phyloP scores from a whole-genome alignment of 2,888 invertebrate species.

The Coleophora deauratella region DNA sequence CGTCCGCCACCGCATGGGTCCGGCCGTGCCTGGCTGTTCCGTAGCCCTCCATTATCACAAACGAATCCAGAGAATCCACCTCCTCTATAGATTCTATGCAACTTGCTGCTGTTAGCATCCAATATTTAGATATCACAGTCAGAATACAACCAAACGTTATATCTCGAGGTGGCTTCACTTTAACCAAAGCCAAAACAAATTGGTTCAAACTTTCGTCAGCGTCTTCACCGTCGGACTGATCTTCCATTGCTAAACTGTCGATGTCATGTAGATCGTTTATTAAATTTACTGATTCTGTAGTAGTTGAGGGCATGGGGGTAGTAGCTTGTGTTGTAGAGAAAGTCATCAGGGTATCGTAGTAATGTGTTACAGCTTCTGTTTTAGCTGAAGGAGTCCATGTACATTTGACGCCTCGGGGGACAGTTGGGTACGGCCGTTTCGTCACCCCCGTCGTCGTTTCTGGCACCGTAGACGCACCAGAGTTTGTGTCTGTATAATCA shows the following conservation, averaged over 20 bases:
- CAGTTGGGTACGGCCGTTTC: slow-evolving; percentile 5
- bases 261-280: slow-evolving; percentile 7
- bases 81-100: slow-evolving; percentile 54
- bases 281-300: neutral
- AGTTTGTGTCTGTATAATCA: no score
- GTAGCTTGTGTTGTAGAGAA: no score
- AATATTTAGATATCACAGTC: slow-evolving; percentile 37
- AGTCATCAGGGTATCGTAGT: neutral
- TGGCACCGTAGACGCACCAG: no score
- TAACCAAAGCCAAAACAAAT: slow-evolving; percentile 42
- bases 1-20: slow-evolving; percentile 31
- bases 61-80: slow-evolving; percentile 44
- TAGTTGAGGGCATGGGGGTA: neutral
- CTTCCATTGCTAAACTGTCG: slow-evolving; percentile 4
- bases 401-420: slow-evolving; percentile 28
- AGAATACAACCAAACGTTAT: slow-evolving; percentile 48
- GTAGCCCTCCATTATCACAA: slow-evolving; percentile 41
- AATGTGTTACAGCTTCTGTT: slow-evolving; percentile 19
- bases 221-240: slow-evolving; percentile 25
- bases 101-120: slow-evolving; percentile 55
- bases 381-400: slow-evolving; percentile 46
- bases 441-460: no score
- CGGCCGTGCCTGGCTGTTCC: slow-evolving; percentile 23
- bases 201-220: slow-evolving; percentile 19
- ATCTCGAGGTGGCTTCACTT: slow-evolving; percentile 32